Percentiles rank a stretch among this genome's conserved stretches.
These are phyloP conservation scores for Corydoras maculifer DNA, from an alignment of 2,113 vertebrate species.

Conservation along the genomic window DNA sequence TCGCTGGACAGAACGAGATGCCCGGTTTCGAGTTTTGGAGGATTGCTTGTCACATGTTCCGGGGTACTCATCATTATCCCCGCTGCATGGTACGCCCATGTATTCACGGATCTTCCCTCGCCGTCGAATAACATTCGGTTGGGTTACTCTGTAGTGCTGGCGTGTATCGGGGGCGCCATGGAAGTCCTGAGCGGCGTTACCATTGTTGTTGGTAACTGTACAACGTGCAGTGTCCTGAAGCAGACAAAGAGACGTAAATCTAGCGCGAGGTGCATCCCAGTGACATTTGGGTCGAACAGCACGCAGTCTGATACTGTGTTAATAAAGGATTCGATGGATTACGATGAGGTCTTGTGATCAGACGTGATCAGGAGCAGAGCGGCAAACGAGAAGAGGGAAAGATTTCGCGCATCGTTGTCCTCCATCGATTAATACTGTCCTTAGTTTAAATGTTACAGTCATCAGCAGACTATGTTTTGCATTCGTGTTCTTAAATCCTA, in stretches of 20 bases:
- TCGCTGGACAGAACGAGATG: not conserved
- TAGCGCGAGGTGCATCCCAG: not conserved
- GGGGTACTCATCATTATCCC: not conserved
- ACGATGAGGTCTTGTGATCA: too few relatives aligned
- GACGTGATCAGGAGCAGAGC: too few relatives aligned
- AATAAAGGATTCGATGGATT: not conserved
- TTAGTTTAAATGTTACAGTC: too few relatives aligned
- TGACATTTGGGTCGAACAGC: not conserved
- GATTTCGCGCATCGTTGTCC: too few relatives aligned
- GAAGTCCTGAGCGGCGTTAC: not conserved
- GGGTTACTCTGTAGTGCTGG: conserved; percentile 8
- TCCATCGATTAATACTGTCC: too few relatives aligned
- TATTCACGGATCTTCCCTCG: conserved; percentile 2
- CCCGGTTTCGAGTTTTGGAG: not conserved
- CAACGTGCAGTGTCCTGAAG: not conserved
- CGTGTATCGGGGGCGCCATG: not conserved
- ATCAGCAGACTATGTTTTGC: too few relatives aligned
- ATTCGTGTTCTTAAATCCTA: too few relatives aligned
- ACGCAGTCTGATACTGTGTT: not conserved
- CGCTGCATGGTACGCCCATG: not conserved
- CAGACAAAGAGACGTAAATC: not conserved
- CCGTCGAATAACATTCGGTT: conserved; percentile 1
- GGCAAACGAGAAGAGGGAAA: too few relatives aligned
- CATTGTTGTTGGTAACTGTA: not conserved
- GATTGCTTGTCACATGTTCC: not conserved